Percentiles rank a stretch among this genome's conserved stretches.
Conservation (phyloP, 2,797 vertebrate species). For the Pseudochaenichthys georgianus region DNA sequence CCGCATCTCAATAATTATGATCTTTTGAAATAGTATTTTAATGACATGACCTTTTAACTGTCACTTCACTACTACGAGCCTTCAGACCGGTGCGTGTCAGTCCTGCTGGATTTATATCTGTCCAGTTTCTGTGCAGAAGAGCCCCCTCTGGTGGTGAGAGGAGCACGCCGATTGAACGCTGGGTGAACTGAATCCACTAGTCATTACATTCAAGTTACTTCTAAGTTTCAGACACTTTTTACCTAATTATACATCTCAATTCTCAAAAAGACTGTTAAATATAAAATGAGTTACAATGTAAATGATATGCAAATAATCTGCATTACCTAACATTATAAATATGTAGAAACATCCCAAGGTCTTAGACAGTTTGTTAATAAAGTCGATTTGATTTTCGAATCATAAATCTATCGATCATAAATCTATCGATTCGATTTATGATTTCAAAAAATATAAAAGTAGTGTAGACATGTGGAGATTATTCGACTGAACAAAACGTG, state of each 20-base stretch:
- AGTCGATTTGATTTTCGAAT: no score
- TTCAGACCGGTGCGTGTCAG: neutral
- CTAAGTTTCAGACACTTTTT: no score
- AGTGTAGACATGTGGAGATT: no score
- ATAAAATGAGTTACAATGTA: neutral
- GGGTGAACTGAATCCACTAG: neutral
- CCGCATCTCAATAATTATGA: neutral
- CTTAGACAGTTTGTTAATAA: neutral
- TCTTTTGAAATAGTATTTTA: neutral
- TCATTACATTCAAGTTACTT: neutral
- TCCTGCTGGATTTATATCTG: neutral
- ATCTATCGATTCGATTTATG: no score
- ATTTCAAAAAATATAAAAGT: no score
- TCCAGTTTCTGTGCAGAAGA: neutral
- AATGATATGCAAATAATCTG: neutral
- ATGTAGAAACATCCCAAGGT: neutral
- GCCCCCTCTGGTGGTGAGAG: constrained; percentile 48
- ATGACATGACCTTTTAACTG: neutral
- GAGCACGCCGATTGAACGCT: neutral
- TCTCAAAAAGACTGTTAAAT: neutral
- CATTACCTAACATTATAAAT: no score
- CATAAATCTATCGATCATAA: no score
- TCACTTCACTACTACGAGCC: neutral
- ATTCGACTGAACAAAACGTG: no score
- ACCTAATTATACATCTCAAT: neutral